phyloP scores from a whole-genome alignment of 2,113 vertebrate genomes.

The human region GRCh38 chr2:153692001-153692500 shows the following conservation, averaged over 20 bases:
- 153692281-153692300: neutral
- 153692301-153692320: constrained; percentile 14
- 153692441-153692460: neutral
- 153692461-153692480: neutral
- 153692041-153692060: neutral
- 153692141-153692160: neutral
- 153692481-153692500: neutral
- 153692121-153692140: neutral
- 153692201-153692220: neutral
- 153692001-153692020: neutral
- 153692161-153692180: neutral
- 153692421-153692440: neutral
- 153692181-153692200: neutral
- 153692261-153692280: neutral
- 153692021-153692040: neutral
- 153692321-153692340: neutral
- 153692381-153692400: neutral
- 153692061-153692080: neutral
- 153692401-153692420: neutral
- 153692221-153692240: neutral
- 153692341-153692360: neutral
- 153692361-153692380: neutral
- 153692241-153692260: neutral
- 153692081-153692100: neutral
- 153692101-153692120: neutral